These are phyloP conservation scores for Helleia helle DNA, from an alignment of 2,888 invertebrate species.

Conservation along the genomic window DNA sequence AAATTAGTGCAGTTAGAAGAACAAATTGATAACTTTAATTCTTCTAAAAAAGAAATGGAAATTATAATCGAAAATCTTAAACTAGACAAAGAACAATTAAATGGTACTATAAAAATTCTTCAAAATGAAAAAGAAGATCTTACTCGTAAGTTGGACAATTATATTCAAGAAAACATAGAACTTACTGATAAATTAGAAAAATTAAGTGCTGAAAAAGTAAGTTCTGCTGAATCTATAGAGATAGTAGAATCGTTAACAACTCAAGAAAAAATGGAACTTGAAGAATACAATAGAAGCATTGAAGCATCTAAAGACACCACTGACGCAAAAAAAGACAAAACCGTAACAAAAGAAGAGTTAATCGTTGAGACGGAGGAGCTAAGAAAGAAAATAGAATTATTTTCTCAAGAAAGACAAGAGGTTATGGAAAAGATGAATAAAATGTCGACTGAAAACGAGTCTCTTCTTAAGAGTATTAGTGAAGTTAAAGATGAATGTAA, in stretches of 20 bases:
- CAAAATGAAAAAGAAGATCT: conserved; percentile 76
- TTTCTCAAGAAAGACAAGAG: conserved; percentile 79
- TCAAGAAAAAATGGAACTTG: conserved; percentile 80
- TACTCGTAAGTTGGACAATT: conserved; percentile 76
- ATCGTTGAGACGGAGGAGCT: conserved; percentile 78
- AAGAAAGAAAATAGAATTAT: conserved; percentile 78
- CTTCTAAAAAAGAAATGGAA: conserved; percentile 61
- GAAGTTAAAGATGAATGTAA: conserved; percentile 68
- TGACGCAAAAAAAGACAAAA: conserved; percentile 24
- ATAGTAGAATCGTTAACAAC: conserved; percentile 81
- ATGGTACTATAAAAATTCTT: conserved; percentile 70
- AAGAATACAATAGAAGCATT: conserved; percentile 76
- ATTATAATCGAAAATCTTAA: conserved; percentile 63
- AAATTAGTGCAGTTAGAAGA: conserved; percentile 86
- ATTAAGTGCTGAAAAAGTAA: conserved; percentile 80
- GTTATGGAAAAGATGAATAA: conserved; percentile 80
- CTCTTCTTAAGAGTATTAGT: conserved; percentile 61
- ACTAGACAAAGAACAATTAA: conserved; percentile 68
- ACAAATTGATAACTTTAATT: conserved; percentile 75
- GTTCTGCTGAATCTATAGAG: conserved; percentile 84
- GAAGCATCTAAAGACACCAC: conserved; percentile 28
- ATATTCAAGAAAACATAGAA: conserved; percentile 83
- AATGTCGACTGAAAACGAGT: conserved; percentile 75
- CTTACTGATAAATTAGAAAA: conserved; percentile 82
- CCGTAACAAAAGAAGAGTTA: conserved; percentile 49